These are phyloP conservation scores for Virgularia gustaviana DNA, from an alignment of 92 coral and sea anemone genomes.

Conservation along the genomic window DNA sequence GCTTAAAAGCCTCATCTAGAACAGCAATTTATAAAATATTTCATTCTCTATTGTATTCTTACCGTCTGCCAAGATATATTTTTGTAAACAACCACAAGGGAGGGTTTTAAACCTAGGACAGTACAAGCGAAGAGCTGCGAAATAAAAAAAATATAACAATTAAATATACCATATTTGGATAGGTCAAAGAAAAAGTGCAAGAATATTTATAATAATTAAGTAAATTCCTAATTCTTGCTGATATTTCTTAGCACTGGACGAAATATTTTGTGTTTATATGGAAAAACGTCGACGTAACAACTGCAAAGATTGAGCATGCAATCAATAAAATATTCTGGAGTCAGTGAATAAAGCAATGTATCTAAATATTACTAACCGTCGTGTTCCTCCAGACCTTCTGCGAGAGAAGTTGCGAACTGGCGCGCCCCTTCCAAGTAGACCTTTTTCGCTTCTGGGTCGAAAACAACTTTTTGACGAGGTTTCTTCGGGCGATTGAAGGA, in stretches of 20 bases:
- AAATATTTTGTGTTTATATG: too few relatives aligned
- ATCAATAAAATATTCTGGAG: not conserved
- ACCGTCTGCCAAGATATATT: constrained; percentile 79
- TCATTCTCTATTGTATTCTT: too few relatives aligned
- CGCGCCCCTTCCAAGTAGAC: constrained; percentile 79
- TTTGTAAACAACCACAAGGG: constrained; percentile 92
- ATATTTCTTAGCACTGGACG: too few relatives aligned
- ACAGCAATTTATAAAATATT: too few relatives aligned
- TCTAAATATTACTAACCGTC: constrained; percentile 76
- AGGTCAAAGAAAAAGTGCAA: too few relatives aligned
- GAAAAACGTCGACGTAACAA: too few relatives aligned
- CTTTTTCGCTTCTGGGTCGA: constrained; percentile 71
- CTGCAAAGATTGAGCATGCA: not conserved
- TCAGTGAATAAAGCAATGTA: not conserved
- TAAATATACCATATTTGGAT: too few relatives aligned
- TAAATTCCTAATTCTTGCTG: too few relatives aligned
- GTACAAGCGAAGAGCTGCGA: constrained; percentile 68
- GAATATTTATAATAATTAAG: too few relatives aligned
- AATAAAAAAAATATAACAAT: too few relatives aligned
- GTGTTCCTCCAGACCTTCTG: constrained; percentile 86
- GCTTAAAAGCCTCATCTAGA: too few relatives aligned
- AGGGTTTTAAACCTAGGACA: constrained; percentile 78
- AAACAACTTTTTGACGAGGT: constrained; percentile 55
- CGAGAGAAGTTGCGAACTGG: constrained; percentile 80
- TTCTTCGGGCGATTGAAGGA: constrained; percentile 94